Evolutionary conservation across 2,797 vertebrate genomes (phyloP).

Genomic region (Micromesistius poutassou): DNA sequence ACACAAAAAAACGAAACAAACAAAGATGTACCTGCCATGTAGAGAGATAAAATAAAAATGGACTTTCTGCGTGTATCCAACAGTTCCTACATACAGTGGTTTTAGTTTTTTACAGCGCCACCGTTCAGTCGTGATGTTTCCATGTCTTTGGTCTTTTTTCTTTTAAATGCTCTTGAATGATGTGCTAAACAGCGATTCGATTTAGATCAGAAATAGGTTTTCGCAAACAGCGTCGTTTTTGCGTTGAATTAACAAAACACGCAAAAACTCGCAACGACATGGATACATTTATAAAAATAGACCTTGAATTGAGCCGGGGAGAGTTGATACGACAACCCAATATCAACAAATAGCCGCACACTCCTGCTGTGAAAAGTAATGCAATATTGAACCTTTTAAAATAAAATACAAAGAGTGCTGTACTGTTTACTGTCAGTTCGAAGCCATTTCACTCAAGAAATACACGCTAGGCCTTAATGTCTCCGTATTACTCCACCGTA

Average conservation of each 20-base stretch:
- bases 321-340: not conserved
- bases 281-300: not conserved
- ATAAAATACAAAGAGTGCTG: constrained; percentile 58
- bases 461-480: constrained; percentile 74
- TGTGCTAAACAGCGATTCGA: not conserved
- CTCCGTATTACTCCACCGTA: constrained; percentile 74
- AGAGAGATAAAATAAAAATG: not conserved
- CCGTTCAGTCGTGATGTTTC: not conserved
- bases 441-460: constrained; percentile 69
- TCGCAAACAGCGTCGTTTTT: not conserved
- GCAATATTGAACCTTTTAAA: constrained; percentile 28
- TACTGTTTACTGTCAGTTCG: constrained; percentile 66
- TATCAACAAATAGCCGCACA: not conserved
- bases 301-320: not conserved
- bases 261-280: not conserved
- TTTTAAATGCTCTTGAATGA: not conserved
- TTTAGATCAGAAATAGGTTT: not conserved
- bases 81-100: too few relatives aligned
- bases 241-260: not conserved
- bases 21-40: constrained; percentile 27
- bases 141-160: not conserved
- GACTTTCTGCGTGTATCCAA: too few relatives aligned
- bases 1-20: not conserved
- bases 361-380: constrained; percentile 1
- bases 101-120: not conserved